Evolutionary conservation across 2,113 vertebrate species (phyloP), one percentile per base, ranked within the genome.

Genomic region (Rhizomys pruinosus): DNA sequence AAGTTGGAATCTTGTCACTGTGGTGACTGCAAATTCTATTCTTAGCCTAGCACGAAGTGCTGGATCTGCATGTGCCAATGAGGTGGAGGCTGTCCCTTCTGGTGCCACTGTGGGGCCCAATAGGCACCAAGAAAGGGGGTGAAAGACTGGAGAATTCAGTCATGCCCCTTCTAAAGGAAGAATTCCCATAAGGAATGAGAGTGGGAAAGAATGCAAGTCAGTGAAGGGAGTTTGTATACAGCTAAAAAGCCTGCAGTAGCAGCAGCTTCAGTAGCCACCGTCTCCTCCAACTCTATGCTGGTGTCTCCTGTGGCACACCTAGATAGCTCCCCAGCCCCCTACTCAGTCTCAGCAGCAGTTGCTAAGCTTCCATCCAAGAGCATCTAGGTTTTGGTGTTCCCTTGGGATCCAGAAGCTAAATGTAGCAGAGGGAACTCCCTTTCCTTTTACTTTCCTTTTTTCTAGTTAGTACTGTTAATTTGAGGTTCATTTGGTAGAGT

Each of bases 21-120:
- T 96, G 94, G 95, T 96, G 96, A 97, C 97, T 96, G 82, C 96
- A 97, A 71, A 96, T 92, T 97, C 97, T 97, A 97, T 97, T 97
- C 92, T 97, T 96, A 97, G 96, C 90, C 47, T 74, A 94, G 79
- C 74, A 92, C 89, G 80, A 94, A 97, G 94, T 97, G 95, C 97
- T 94, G 88, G 94, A 74, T 97, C 95, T 97, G 96, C 94, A 92
- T 97, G 96, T 97, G 95, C 93, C 93, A 84, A 59, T 89, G 94
- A 96, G 95, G 90, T 97, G 61, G 94, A 94, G 88, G 85, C 90
- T 94, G 78, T 87, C 90, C 95, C 96, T 96, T 95, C 89, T 92
- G 95, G 90, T 95, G 73, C 90, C 88, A 94, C 66, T 74, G 74
- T 34, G 34, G 93, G 92, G 74, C 92, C 93, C 94, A 27, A 90